These are phyloP conservation scores for Ceratina calcarata DNA, from an alignment of 1,140 invertebrate species.

Conservation along the genomic window DNA sequence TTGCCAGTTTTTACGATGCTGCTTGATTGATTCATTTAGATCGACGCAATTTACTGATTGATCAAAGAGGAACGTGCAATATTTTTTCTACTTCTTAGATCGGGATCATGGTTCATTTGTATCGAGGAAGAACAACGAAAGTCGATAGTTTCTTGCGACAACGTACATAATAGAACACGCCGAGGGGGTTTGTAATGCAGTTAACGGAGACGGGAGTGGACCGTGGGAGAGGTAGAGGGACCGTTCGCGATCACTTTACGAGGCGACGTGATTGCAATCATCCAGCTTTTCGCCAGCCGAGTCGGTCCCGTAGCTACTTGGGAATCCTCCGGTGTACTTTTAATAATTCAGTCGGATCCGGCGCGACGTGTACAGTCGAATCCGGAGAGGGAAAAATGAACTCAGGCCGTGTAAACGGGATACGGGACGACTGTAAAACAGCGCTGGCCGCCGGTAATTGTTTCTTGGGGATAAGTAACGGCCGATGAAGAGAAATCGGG, in stretches of 20 bases:
- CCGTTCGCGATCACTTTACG: constrained; percentile 61
- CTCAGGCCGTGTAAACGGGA: constrained; percentile 24
- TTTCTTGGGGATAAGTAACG: constrained; percentile 35
- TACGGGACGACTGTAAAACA: constrained; percentile 38
- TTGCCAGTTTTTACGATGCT: too few species aligned
- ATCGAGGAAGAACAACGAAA: too few species aligned
- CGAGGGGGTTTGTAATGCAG: not conserved
- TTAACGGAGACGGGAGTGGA: not conserved
- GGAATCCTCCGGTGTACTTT: constrained; percentile 49
- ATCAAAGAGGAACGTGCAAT: too few species aligned
- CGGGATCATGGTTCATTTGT: too few species aligned
- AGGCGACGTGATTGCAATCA: constrained; percentile 65
- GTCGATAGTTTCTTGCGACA: too few species aligned
- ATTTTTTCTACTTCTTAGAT: too few species aligned
- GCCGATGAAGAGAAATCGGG: constrained; percentile 31
- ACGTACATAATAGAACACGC: not conserved
- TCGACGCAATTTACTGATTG: too few species aligned
- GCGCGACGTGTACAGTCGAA: constrained; percentile 11
- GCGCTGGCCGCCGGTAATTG: constrained; percentile 23
- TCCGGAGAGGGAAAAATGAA: constrained; percentile 1
- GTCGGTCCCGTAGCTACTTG: constrained; percentile 34
- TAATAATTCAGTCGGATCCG: constrained; percentile 50
- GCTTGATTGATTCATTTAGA: too few species aligned
- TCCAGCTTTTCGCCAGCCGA: constrained; percentile 45
- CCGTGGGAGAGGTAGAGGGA: constrained; percentile 21